These are phyloP conservation scores for Takifugu bimaculatus DNA, from an alignment of 2,113 vertebrate genomes.

Conservation along the genomic window DNA sequence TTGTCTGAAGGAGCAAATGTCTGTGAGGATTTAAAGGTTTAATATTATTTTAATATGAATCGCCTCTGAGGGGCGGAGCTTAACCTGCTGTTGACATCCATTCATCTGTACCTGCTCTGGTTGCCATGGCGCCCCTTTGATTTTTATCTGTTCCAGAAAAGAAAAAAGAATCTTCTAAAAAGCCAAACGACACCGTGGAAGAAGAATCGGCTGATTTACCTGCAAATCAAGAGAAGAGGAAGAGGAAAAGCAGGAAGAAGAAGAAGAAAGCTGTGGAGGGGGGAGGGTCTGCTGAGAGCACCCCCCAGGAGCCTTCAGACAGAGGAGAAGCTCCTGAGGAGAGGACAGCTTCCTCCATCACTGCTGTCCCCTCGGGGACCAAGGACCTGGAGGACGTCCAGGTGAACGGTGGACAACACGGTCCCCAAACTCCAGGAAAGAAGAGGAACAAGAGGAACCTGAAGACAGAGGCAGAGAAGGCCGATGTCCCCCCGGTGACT, in stretches of 20 bases:
- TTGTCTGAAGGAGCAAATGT: too few relatives aligned
- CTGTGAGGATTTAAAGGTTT: too few relatives aligned
- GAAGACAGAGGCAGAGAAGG: background rate
- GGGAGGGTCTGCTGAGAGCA: background rate
- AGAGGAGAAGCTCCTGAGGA: slow-evolving; percentile 1
- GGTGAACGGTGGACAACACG: too few relatives aligned
- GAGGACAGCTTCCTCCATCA: too few relatives aligned
- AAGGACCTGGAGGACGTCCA: background rate
- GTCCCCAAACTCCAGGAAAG: background rate
- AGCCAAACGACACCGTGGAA: background rate
- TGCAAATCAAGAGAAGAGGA: slow-evolving; percentile 19
- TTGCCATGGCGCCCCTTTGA: background rate
- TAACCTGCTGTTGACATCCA: too few relatives aligned
- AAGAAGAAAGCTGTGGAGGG: background rate
- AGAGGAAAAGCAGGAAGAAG: slow-evolving; percentile 47
- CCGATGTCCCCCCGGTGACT: background rate
- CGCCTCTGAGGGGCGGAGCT: too few relatives aligned
- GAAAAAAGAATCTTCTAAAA: slow-evolving; percentile 1
- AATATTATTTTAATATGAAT: too few relatives aligned
- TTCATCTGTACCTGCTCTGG: background rate
- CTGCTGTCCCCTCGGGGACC: background rate
- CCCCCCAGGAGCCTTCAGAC: background rate
- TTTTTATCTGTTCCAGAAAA: slow-evolving; percentile 33
- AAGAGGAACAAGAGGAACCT: background rate
- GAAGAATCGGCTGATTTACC: background rate